Evolutionary conservation across 1,140 invertebrate genomes (phyloP).

Genomic region (Myzus persicae): DNA sequence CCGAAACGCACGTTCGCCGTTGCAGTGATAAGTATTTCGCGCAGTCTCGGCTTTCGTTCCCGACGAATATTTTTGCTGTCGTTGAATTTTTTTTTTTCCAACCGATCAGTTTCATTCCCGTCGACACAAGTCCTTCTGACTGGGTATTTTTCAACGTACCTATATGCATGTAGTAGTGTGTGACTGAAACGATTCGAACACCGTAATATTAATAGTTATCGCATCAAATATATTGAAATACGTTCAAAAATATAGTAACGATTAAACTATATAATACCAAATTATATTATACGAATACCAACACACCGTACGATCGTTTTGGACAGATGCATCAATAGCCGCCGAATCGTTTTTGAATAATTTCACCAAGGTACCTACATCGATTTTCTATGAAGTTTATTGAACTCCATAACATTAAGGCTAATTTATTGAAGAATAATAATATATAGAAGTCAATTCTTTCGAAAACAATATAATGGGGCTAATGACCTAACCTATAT

Average conservation of each 20-base stretch:
- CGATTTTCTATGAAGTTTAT: background rate
- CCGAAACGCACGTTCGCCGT: background rate
- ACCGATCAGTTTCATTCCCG: background rate
- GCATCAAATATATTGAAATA: background rate
- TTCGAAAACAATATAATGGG: background rate
- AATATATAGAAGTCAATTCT: background rate
- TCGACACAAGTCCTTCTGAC: background rate
- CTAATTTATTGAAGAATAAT: constrained; percentile 8
- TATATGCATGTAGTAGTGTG: background rate
- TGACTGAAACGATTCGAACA: background rate
- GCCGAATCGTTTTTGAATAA: background rate
- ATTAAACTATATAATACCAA: no score
- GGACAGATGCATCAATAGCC: background rate
- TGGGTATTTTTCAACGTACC: background rate
- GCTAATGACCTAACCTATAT: constrained; percentile 29
- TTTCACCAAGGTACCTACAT: background rate
- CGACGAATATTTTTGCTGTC: background rate
- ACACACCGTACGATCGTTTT: background rate
- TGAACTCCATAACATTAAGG: background rate
- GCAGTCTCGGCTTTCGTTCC: no score
- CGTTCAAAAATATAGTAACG: background rate
- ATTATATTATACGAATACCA: no score
- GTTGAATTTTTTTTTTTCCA: background rate
- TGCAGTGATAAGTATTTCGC: background rate
- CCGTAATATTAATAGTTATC: background rate